Base-by-base conservation (phyloP, 2,888 invertebrate genomes). In the Selenia dentaria region DNA sequence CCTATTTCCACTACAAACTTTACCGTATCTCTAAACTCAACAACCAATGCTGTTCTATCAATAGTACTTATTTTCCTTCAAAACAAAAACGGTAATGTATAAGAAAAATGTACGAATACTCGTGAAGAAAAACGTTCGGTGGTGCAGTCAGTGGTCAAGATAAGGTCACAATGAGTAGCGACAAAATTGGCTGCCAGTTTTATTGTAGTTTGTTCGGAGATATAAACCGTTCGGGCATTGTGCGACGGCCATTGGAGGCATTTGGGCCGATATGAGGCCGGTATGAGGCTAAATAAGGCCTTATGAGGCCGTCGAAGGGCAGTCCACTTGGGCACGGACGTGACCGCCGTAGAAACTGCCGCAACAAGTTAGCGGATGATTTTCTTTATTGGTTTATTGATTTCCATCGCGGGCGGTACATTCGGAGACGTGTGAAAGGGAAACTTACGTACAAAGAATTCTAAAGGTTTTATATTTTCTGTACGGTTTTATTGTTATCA, bases 121-220 rank as follows among this genome's bases (percentile, higher is more conserved):
- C 35, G 28, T 3, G 6, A 8, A 9, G 33, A 24, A 5, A 33
- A 10, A 2, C 9, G 33, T 16, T 6, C 12, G n/a, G 11, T 46
- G 16, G 47, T 52, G 36, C 37, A 41, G 37, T 33, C 38, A 46
- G 51, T 51, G 58, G 55, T 52, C 49, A 50, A 58, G 58, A 58
- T 58, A 51, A 55, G 47, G 38, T 36, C 49, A 44, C 51, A 58
- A 58, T 55, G 55, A 58, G 55, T 52, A 55, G 58, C 49, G 45
- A 53, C 49, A 39, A 54, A 52, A 59, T 59, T 56, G 55, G 50
- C 44, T 54, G 53, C 39, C 49, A 40, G 44, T 42, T 55, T 55
- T 58, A 58, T 55, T 51, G 40, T 43, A 35, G 22, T 51, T 16
- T 43, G 39, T 47, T 46, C 38, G 18, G 39, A 42, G 41, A 49